A percentile compares a stretch with the other conserved stretches of the same genome.
Conservation (phyloP, 2,888 invertebrate genomes). For the Ectobius pallidus region DNA sequence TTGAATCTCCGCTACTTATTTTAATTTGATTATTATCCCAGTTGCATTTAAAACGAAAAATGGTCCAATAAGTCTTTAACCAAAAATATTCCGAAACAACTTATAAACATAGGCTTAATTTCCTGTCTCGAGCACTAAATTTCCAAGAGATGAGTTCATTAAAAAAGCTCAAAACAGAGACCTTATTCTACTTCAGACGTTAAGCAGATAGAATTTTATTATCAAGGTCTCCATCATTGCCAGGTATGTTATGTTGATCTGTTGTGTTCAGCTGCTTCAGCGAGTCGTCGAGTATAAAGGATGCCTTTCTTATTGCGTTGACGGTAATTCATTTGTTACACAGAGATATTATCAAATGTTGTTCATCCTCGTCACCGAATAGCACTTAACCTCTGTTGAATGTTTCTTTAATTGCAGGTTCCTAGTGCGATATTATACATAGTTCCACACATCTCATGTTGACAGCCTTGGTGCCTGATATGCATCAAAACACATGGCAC, state of each 20-base stretch:
- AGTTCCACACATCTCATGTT: neutral
- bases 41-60: neutral
- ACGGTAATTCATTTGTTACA: neutral
- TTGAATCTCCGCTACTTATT: neutral
- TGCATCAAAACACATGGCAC: neutral
- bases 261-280: neutral
- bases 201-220: slow-evolving; percentile 1
- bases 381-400: neutral
- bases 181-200: neutral
- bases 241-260: neutral
- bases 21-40: neutral
- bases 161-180: neutral
- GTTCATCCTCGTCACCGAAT: neutral
- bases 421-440: neutral
- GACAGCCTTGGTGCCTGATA: neutral
- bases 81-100: neutral
- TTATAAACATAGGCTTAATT: neutral
- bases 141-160: neutral
- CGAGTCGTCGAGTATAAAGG: neutral
- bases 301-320: neutral
- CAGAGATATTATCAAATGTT: neutral
- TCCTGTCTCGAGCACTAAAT: neutral
- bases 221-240: neutral
- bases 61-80: neutral
- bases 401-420: neutral